These are phyloP conservation scores for Neosalanx taihuensis DNA, from an alignment of 2,797 vertebrate genomes.

Conservation along the genomic window DNA sequence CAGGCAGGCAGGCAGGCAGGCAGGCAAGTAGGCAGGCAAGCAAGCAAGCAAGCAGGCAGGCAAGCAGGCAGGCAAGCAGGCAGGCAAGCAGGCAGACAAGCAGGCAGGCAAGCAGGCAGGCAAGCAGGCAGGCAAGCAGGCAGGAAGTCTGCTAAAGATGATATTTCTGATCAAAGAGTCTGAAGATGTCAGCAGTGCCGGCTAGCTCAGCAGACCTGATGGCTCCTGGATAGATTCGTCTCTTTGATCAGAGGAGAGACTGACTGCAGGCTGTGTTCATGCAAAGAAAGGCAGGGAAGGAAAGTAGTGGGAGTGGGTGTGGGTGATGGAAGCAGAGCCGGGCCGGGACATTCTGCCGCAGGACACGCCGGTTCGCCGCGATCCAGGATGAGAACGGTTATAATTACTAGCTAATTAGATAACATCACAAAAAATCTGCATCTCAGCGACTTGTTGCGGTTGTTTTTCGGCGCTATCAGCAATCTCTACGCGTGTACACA, in stretches of 20 bases:
- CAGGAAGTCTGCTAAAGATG: slow-evolving; percentile 79
- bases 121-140: slow-evolving; percentile 56
- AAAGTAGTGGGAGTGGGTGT: slow-evolving; percentile 35
- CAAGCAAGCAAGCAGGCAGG: not conserved
- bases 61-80: not conserved
- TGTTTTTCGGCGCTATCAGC: slow-evolving; percentile 52
- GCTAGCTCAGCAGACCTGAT: slow-evolving; percentile 76
- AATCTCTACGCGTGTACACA: slow-evolving; percentile 29
- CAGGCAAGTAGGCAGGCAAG: too few relatives aligned
- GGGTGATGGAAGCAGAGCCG: slow-evolving; percentile 49
- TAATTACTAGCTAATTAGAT: slow-evolving; percentile 77
- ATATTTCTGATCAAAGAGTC: slow-evolving; percentile 89
- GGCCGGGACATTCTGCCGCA: slow-evolving; percentile 51
- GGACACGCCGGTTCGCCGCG: slow-evolving; percentile 63
- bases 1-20: too few relatives aligned
- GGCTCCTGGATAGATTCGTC: slow-evolving; percentile 76
- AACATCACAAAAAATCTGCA: slow-evolving; percentile 50
- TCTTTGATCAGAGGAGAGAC: slow-evolving; percentile 85
- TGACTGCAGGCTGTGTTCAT: slow-evolving; percentile 76
- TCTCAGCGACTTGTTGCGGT: slow-evolving; percentile 61
- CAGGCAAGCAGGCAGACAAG: not conserved
- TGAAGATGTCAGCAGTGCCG: slow-evolving; percentile 77
- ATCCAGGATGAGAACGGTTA: slow-evolving; percentile 68
- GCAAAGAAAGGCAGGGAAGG: slow-evolving; percentile 69
- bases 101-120: too few relatives aligned